Evolutionary conservation across 2,888 invertebrate genomes (phyloP).

Genomic region (Stenodema calcarata): DNA sequence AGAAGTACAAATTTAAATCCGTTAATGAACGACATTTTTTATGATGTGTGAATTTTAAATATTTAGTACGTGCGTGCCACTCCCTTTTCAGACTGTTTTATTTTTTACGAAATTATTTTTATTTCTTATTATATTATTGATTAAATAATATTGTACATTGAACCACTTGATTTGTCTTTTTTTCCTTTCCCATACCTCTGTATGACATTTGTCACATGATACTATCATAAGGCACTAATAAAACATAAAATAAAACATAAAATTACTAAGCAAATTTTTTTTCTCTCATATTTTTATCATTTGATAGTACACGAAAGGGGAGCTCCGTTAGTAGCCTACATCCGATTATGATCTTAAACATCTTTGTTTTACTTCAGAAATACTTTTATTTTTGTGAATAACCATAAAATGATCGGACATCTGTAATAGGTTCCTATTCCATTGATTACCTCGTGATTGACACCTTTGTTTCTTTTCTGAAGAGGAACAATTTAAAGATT

Average conservation of each 20-base stretch:
- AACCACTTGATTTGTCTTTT: not conserved
- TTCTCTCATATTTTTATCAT: not conserved
- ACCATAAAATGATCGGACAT: too few relatives aligned
- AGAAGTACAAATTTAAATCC: conserved; percentile 42
- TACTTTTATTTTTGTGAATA: not conserved
- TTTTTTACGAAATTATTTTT: conserved; percentile 46
- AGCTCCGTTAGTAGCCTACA: not conserved
- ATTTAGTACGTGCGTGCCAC: conserved; percentile 45
- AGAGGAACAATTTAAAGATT: not conserved
- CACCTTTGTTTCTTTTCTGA: not conserved
- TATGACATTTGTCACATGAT: too few relatives aligned
- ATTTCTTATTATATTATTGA: conserved; percentile 42
- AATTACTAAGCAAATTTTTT: conserved; percentile 25
- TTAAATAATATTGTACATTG: conserved; percentile 47
- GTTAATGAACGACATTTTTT: not conserved
- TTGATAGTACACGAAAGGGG: conserved; percentile 23
- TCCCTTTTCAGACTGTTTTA: conserved; percentile 49
- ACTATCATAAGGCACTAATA: too few relatives aligned
- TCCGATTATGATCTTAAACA: not conserved
- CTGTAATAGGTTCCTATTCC: too few relatives aligned
- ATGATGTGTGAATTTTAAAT: conserved; percentile 7
- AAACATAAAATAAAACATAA: too few relatives aligned
- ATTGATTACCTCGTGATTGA: not conserved
- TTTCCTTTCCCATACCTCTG: not conserved
- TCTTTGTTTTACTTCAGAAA: not conserved